phyloP scores from a whole-genome alignment of 2,888 invertebrate genomes.

The Portevinia maculata region DNA sequence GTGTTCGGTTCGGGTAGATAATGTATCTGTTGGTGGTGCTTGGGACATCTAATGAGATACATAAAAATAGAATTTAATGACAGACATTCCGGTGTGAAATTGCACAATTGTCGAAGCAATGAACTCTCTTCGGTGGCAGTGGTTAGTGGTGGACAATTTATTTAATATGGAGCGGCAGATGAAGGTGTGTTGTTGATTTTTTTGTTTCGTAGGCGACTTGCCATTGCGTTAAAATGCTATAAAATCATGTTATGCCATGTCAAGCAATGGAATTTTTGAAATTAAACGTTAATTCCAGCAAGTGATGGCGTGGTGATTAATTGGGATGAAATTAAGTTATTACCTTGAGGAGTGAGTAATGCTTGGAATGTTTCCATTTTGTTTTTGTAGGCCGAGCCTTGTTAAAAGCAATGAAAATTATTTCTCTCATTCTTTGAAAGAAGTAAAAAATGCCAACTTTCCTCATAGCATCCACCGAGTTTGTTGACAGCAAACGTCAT shows the following conservation, averaged over 20 bases:
- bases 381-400: neutral
- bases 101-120: constrained; percentile 43
- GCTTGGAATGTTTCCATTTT: constrained; percentile 21
- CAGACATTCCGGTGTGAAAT: constrained; percentile 65
- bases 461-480: too few species aligned
- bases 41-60: constrained; percentile 57
- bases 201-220: neutral
- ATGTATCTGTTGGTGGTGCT: constrained; percentile 27
- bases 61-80: constrained; percentile 67
- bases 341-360: neutral
- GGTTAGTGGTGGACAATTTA: constrained; percentile 7
- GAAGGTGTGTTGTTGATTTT: constrained; percentile 16
- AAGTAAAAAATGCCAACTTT: too few species aligned
- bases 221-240: constrained; percentile 23
- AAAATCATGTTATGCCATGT: constrained; percentile 40
- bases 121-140: neutral
- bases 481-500: too few species aligned
- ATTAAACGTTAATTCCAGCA: neutral
- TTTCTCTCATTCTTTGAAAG: neutral
- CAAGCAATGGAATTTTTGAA: constrained; percentile 37
- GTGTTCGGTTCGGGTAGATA: constrained; percentile 28
- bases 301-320: constrained; percentile 21
- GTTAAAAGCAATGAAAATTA: constrained; percentile 8
- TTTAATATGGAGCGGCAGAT: constrained; percentile 13
- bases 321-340: constrained; percentile 41